Evolutionary conservation across 2,888 invertebrate genomes (phyloP).

Genomic region (Diadegma fenestrale): DNA sequence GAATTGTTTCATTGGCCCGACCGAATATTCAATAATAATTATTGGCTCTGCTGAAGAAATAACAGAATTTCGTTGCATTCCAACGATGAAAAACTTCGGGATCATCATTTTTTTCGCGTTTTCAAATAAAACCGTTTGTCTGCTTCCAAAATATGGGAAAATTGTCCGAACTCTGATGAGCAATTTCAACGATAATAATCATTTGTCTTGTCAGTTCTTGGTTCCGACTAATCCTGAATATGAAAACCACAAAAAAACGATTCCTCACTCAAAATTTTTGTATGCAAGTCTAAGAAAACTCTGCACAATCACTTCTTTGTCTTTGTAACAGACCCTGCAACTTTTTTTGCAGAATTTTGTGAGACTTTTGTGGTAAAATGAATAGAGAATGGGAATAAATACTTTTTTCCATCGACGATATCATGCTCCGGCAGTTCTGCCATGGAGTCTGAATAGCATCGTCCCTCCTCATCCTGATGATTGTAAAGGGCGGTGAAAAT

Average conservation of each 20-base stretch:
- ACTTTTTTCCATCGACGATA: constrained; percentile 88
- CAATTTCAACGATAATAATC: too few species aligned
- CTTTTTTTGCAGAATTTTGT: neutral
- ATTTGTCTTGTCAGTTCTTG: too few species aligned
- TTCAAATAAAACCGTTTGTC: too few species aligned
- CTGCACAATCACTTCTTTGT: neutral
- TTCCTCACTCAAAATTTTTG: neutral
- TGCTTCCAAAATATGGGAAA: too few species aligned
- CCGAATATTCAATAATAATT: too few species aligned
- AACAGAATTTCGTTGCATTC: too few species aligned
- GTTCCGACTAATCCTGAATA: neutral
- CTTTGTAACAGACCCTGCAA: neutral
- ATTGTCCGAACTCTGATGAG: too few species aligned
- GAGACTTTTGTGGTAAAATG: constrained; percentile 39
- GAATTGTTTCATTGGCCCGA: too few species aligned
- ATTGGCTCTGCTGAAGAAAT: too few species aligned
- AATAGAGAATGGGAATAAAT: constrained; percentile 73
- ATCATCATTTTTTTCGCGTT: too few species aligned
- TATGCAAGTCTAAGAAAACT: neutral
- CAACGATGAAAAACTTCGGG: too few species aligned
- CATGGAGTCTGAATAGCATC: constrained; percentile 98
- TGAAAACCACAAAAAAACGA: neutral
- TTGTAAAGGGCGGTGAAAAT: constrained; percentile 97
- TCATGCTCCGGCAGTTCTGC: constrained; percentile 96
- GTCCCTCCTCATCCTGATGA: constrained; percentile 98